Evolutionary conservation across 1,140 invertebrate genomes (phyloP), one percentile per base, ranked within the genome.

Genomic region (Ylistrum balloti): DNA sequence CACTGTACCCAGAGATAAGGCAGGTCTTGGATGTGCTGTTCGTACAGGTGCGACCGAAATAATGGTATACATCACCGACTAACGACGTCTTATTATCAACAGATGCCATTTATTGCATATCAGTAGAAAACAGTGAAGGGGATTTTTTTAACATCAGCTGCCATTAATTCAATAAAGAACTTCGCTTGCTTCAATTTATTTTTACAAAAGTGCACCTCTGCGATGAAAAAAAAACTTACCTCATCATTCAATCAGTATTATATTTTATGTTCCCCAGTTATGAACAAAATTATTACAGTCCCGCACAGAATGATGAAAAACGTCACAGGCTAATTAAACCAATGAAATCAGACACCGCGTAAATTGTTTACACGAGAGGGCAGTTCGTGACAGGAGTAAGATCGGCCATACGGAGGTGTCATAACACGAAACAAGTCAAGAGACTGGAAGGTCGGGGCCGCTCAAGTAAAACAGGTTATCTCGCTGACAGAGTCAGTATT

Each of bases 11-110:
- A 11, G 13, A 74, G 56, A 74, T 74, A 74, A 74, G 56, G 56
- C 56, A 74, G 56, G 56, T 74, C 56, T 74, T 74, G 56, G 56
- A 74, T 74, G 22, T n/a, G 22, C 56, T 3, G 56, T 74, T 74
- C n/a, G 56, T 74, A 74, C 56, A 74, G 56, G 56, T 74, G 56
- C 56, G 56, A 74, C 56, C 56, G 56, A 74, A 74, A 74, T 74
- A 74, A 74, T 74, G 22, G 56, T 28, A 74, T 74, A 74, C 56
- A 74, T 74, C 56, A 74, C n/a, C 56, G 9, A 22, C 9, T 11
- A 28, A 74, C 28, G 56, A 74, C 56, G 56, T 74, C 56, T 74
- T n/a, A 74, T 74, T 74, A 74, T 74, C 56, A 74, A n/a, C 56
- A 74, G 22, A 28, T 74, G 56, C 2, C 56, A 74, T 74, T 74